Evolutionary conservation across 2,888 invertebrate genomes (phyloP).

Genomic region (Pharmacophagus antenor): DNA sequence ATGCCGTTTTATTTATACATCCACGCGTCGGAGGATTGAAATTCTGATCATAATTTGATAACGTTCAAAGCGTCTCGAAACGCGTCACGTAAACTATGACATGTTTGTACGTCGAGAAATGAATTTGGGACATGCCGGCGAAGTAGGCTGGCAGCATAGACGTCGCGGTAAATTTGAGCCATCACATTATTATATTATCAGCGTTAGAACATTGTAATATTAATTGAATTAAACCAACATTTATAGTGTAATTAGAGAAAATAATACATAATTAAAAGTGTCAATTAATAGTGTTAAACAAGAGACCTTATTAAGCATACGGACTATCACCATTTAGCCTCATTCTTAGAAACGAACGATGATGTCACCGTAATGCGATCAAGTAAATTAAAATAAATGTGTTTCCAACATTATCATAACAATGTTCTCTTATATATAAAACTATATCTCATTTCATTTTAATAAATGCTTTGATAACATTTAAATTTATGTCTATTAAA

Average conservation of each 20-base stretch:
- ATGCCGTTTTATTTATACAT: conserved; percentile 9
- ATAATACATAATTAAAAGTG: no score
- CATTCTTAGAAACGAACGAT: no score
- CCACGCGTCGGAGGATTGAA: conserved; percentile 22
- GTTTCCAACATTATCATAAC: not conserved
- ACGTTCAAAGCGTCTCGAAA: conserved; percentile 11
- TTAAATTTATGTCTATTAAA: no score
- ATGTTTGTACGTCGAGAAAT: conserved; percentile 15
- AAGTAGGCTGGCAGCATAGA: conserved; percentile 5
- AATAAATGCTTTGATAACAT: no score
- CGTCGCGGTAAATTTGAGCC: conserved; percentile 6
- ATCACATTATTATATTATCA: not conserved
- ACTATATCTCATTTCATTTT: no score
- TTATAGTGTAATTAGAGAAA: no score
- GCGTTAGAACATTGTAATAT: not conserved
- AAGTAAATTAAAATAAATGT: no score
- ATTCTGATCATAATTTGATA: conserved; percentile 28
- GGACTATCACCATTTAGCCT: no score
- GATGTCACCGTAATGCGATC: no score
- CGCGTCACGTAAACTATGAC: conserved; percentile 18
- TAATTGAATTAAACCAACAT: no score
- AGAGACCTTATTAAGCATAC: conserved; percentile 6
- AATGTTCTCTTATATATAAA: no score
- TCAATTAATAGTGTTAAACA: no score
- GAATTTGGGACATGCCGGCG: conserved; percentile 18